Evolutionary conservation across 2,113 vertebrate species (phyloP), one percentile per base, ranked within the genome.

Genomic region (Bostrychus sinensis): DNA sequence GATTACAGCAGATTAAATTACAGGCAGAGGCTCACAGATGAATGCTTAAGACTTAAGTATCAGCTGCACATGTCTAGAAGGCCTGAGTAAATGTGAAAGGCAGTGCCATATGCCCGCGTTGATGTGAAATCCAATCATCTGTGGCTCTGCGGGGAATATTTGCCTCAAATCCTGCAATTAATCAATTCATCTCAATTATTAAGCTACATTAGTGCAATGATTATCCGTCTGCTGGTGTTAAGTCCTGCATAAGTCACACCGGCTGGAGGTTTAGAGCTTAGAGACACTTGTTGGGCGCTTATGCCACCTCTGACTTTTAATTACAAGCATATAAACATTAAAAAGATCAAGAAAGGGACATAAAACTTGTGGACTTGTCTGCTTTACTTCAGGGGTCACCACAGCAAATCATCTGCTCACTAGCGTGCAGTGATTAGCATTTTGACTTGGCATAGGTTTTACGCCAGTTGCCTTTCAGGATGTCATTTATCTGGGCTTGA

Each of bases 101-200:
- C 23, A 28, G 30, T 3, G 14, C 23, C 56, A 62, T 23, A 70
- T 23, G 57, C 56, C 59, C 70, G 16, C 10, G 1, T 41, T 72
- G 17, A 78, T 78, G 53, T 61, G 30, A 74, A 68, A 76, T 62
- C 50, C 34, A 48, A 50, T 80, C 36, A 17, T 65, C 72, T 45
- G 42, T 56, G 45, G 61, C 61, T 51, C 72, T 5, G 10, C 38
- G 1, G 58, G 54, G 46, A 42, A 61, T 50, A 45, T 50, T 64
- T 62, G 61, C n/a, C 37, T 64, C 56, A 41, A 56, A 30, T 73
- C 55, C 16, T 36, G 36, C 56, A 71, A 87, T 83, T 60, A 80
- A 85, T 84, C 73, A 61, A 63, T 80, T 66, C 63, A 51, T 32
- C 70, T 81, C 60, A 74, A 78, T 82, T 72, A 85, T 80, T 55